A percentile compares a stretch with the other conserved stretches of the same genome.
Conservation (phyloP, 2,888 invertebrate genomes). For the Gandaritis pyraliata region DNA sequence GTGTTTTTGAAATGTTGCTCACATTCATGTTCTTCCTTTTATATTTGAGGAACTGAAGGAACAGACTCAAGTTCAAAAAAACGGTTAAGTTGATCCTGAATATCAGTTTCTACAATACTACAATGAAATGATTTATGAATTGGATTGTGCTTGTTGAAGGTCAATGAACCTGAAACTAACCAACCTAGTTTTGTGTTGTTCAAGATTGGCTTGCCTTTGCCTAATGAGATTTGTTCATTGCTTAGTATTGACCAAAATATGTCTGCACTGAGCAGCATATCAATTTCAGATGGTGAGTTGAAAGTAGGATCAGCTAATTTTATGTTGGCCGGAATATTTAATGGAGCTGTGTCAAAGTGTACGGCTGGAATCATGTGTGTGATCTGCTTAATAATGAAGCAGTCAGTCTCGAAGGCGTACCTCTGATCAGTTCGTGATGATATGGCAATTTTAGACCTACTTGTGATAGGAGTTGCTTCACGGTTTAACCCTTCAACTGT, state of each 20-base stretch:
- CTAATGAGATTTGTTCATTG: background rate
- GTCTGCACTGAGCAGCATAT: background rate
- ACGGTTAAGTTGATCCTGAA: background rate
- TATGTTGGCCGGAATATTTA: background rate
- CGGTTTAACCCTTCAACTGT: background rate
- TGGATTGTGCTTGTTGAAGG: background rate
- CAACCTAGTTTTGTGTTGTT: background rate
- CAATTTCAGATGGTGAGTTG: background rate
- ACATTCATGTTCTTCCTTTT: background rate
- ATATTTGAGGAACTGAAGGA: background rate
- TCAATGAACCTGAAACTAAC: background rate
- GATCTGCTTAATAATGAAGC: background rate
- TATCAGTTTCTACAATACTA: background rate
- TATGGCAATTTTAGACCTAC: no score
- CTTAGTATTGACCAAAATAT: background rate
- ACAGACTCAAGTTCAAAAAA: background rate
- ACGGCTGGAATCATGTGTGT: background rate
- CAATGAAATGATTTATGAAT: background rate
- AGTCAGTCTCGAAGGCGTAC: background rate
- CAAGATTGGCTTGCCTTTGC: background rate
- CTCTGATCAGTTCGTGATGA: background rate
- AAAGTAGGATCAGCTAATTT: background rate
- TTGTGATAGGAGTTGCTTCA: background rate
- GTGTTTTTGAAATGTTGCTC: background rate
- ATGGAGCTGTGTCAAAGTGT: background rate